phyloP scores from a whole-genome alignment of 2,113 vertebrate genomes.

The Serinus canaria region DNA sequence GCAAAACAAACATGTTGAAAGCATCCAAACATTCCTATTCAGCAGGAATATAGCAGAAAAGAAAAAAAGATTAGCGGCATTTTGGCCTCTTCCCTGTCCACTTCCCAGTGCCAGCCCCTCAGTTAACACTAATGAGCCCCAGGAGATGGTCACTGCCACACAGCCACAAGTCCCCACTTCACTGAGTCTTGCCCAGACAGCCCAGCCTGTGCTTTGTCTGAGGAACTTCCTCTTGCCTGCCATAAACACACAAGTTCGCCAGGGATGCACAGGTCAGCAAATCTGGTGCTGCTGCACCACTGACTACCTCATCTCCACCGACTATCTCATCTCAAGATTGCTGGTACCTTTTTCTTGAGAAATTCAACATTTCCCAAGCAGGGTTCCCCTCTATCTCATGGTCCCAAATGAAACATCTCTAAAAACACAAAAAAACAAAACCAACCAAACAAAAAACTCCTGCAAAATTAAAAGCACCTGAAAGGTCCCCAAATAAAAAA shows the following conservation, averaged over 20 bases:
- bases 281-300: fast-evolving
- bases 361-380: neutral
- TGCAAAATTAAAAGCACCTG: neutral
- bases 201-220: neutral
- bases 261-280: neutral
- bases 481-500: neutral
- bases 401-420: neutral
- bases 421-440: neutral
- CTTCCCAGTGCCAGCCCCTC: fast-evolving
- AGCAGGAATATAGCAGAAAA: neutral
- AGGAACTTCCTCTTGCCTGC: neutral
- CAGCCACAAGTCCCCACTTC: neutral
- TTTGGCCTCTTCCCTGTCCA: neutral
- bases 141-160: neutral
- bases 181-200: neutral
- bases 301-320: neutral
- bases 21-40: neutral
- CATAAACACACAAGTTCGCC: neutral
- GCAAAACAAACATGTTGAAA: neutral
- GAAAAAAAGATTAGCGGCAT: neutral
- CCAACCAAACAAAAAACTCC: neutral
- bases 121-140: neutral
- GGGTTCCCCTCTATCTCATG: neutral
- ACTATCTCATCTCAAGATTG: neutral
- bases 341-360: neutral